Base-by-base conservation (phyloP, 2,797 vertebrate species). In the Crypturellus tataupa region DNA sequence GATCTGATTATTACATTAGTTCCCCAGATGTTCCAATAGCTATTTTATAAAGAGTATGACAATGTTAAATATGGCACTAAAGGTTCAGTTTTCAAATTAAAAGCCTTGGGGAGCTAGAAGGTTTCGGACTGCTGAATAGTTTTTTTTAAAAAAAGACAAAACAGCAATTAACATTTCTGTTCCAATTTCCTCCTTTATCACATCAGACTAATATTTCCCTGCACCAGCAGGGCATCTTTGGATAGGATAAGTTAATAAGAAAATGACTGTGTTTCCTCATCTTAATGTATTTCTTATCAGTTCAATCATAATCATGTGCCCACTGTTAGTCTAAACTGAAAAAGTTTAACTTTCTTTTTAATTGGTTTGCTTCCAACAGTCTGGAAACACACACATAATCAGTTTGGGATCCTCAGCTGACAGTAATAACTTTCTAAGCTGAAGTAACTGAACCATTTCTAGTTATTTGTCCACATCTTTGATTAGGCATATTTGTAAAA, bases 151-250 rank as follows among this genome's bases (percentile, higher is more conserved):
- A 59, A n/a, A 33, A 39, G 65, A 37, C 24, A 39, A 13, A 29
- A 69, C 23, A 56, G 17, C 33, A 51, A 51, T 69, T 51, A 69
- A 69, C 24, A 33, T 51, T 51, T 29, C 47, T 69, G 6, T 15
- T 9, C 3, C 4, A 42, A 1, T 44, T 79, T 87, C 56, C n/a
- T 70, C 12, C 49, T 12, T 17, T 46, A 4, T 37, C 46, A 39
- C 9, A 88, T 27, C 13, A 69, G 47, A 69, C 4, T 21, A 18
- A 51, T 35, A 13, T 23, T 46, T 89, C 24, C 6, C 33, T 89
- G 1, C 0, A 1, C 10, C 8, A 86, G 6, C 53, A 69, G 1
- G 14, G 1, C 6, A 73, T 51, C n/a, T 87, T 76, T 46, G 33
- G 64, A 60, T 16, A 71, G 4, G 3, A 11, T 37, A 24, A 44